Evolutionary conservation across 1,140 invertebrate genomes (phyloP), one percentile per base, ranked within the genome.

Genomic region (Aplysia californica): DNA sequence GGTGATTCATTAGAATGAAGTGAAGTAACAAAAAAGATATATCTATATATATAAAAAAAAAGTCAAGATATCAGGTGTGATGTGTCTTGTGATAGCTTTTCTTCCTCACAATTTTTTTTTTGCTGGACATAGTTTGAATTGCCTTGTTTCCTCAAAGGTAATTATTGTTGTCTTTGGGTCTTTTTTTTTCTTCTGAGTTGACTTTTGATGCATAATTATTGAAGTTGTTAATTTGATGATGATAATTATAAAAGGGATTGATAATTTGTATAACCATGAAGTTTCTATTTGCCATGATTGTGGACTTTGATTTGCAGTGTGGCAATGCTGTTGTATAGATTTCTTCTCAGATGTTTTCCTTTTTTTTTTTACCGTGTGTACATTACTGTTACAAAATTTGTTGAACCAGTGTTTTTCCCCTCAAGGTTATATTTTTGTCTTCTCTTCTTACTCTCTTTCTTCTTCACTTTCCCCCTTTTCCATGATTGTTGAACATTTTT

Each of bases 71-170:
- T 31, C 31, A 31, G 50, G 50, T 36, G 68, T 71, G 44, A 71
- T 71, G 68, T 56, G 68, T 15, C 35, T 50, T 71, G 68, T 71
- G 68, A 71, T 71, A 71, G 68, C 36, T 58, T 50, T 56, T 71
- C 41, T 71, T 71, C 41, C 31, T 39, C 68, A 55, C 68, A 29
- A 33, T 26, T 31, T 71, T 71, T 58, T 71, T 35, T 56, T 26
- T 35, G 15, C 31, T 33, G 29, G 29, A 61, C 2, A 68, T n/a
- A n/a, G 18, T 36, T 41, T 68, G 20, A 26, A 44, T 68, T 41
- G 2, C 2, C 44, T 41, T 29, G 26, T n/a, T 41, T 68, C 66
- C n/a, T 67, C 35, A 36, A n/a, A n/a, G n/a, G n/a, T n/a, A n/a
- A n/a, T n/a, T n/a, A n/a, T n/a, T n/a, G n/a, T n/a, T n/a, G n/a